Evolutionary conservation across 2,797 vertebrate species (phyloP), one percentile per base, ranked within the genome.

Genomic region (Typhlichthys subterraneus): DNA sequence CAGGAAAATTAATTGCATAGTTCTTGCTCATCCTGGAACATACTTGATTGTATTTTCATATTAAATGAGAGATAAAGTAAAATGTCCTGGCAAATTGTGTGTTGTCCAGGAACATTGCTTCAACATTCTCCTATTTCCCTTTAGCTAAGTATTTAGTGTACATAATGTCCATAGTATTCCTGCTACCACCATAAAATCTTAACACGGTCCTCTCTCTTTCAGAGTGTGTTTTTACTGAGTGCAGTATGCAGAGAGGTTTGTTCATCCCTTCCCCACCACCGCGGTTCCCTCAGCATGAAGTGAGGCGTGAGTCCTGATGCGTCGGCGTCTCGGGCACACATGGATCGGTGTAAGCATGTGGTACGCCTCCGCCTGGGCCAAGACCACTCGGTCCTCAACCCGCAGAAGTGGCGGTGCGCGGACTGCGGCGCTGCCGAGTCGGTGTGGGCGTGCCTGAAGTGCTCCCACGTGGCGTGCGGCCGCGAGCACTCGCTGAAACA

Each of bases 311-410:
- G 88, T 92, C 93, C 90, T 90, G 81, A 88, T 81, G 67, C 84
- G 23, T 23, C 0, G 23, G 23, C 23, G 23, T 23, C 23, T 23
- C 23, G 3, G 23, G 23, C 23, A 96, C 94, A 90, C 88, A 99
- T 99, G 98, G 98, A 99, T 95, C 93, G 97, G 90, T 99, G 98
- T 93, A 99, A 97, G 92, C 98, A 99, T 87, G 98, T 97, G 80
- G 96, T 94, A 72, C 96, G 98, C 80, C 93, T 99, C 70, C 96
- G 96, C 77, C 91, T 99, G 76, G 94, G 97, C 87, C 95, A 98
- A 70, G 95, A 98, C 90, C 98, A 99, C 90, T 99, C 98, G 59
- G 96, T 97, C 88, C 92, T 99, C 86, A 99, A 99, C 87, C 96
- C 97, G 0, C 97, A 99, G 81, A 99, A 98, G 93, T 99, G 98